Evolutionary conservation across 2,113 vertebrate genomes (phyloP).

Genomic region (Catharus fuscescens): DNA sequence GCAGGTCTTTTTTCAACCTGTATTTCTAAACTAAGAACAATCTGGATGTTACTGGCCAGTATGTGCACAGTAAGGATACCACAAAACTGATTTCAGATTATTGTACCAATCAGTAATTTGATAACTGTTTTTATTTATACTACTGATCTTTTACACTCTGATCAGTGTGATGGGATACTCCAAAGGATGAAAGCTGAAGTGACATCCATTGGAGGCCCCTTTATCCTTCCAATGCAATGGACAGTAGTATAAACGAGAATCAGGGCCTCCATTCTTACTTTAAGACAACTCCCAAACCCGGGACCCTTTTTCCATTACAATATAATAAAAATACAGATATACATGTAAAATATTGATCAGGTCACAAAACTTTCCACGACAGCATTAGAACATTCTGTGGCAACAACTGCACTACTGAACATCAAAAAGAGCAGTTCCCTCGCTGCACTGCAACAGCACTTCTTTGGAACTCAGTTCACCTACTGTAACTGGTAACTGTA

Average conservation of each 20-base stretch:
- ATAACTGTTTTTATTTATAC: background rate
- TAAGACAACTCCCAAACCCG: background rate
- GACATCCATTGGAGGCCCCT: background rate
- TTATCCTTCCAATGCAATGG: background rate
- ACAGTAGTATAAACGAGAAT: background rate
- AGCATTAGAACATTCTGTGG: conserved; percentile 12
- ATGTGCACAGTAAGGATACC: background rate
- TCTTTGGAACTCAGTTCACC: background rate
- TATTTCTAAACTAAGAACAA: background rate
- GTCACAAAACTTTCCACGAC: conserved; percentile 37
- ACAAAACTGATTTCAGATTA: background rate
- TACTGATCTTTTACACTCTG: background rate
- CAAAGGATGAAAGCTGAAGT: background rate
- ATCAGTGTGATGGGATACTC: background rate
- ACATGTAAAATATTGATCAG: conserved; percentile 46
- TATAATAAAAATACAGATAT: conserved; percentile 31
- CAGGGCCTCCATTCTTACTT: background rate
- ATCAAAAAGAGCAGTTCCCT: background rate
- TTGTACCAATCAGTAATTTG: background rate
- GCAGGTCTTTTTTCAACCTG: background rate
- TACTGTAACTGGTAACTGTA: background rate
- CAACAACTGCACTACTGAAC: conserved; percentile 2
- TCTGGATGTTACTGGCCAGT: background rate
- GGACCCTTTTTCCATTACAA: conserved; percentile 20
- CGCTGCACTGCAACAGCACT: background rate